Percentiles rank a stretch among this genome's conserved stretches.
Conservation (phyloP, 2,797 vertebrate species). For the Cyclopterus lumpus region DNA sequence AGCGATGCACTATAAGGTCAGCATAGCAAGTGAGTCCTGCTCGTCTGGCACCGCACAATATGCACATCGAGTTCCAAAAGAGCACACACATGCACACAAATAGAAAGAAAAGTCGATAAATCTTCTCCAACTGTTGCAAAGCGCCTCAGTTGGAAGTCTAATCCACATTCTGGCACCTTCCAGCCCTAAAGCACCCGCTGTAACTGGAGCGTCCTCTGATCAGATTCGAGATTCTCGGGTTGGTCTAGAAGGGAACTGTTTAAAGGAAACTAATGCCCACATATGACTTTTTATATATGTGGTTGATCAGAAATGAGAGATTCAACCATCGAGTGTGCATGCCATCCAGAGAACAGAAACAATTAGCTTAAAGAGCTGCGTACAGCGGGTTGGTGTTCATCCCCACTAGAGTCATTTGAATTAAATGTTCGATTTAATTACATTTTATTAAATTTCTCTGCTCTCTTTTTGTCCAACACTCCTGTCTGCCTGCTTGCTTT, state of each 20-base stretch:
- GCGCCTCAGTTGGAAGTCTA: slow-evolving; percentile 36
- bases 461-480: background rate
- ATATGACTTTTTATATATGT: background rate
- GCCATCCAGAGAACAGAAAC: too few species aligned
- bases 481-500: too few species aligned
- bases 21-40: slow-evolving; percentile 10
- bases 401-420: background rate
- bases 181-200: slow-evolving; percentile 17
- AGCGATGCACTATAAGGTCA: slow-evolving; percentile 15
- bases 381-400: background rate
- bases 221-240: slow-evolving; percentile 13
- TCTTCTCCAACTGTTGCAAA: slow-evolving; percentile 47
- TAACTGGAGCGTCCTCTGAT: slow-evolving; percentile 34
- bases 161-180: slow-evolving; percentile 43
- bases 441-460: too few species aligned
- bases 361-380: background rate
- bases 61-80: slow-evolving; percentile 44
- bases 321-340: background rate
- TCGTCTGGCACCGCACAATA: slow-evolving; percentile 35
- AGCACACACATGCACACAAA: background rate
- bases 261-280: background rate
- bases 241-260: background rate
- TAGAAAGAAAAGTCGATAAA: slow-evolving; percentile 5
- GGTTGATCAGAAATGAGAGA: background rate
- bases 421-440: background rate